Percentiles rank a stretch among this genome's conserved stretches.
Evolutionary conservation across 1,140 invertebrate genomes (phyloP).

Genomic region (Aphelinus certus): DNA sequence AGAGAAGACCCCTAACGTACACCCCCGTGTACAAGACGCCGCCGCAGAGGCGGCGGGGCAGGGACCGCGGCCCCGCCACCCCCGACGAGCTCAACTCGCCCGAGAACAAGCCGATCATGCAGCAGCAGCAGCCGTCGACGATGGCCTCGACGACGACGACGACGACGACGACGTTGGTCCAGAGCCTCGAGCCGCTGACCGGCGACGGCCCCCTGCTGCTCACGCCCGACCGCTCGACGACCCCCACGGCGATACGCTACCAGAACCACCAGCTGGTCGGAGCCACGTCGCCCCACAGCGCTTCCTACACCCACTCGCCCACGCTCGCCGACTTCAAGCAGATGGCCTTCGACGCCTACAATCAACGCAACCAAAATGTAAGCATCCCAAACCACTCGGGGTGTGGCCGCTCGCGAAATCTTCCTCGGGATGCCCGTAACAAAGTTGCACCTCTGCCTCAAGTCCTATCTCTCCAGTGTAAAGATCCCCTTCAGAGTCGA

Average conservation of each 20-base stretch:
- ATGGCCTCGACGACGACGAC: neutral
- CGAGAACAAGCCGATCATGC: constrained; percentile 57
- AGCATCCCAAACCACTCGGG: constrained; percentile 37
- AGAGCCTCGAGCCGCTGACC: constrained; percentile 18
- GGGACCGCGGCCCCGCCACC: constrained; percentile 51
- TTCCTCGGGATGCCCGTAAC: too few species aligned
- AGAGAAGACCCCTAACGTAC: constrained; percentile 67
- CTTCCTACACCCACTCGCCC: constrained; percentile 50
- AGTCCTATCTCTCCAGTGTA: too few species aligned
- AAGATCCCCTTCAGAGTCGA: too few species aligned
- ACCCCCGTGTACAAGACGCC: constrained; percentile 69
- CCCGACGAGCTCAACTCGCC: constrained; percentile 38
- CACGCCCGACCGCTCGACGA: constrained; percentile 49
- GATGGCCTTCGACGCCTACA: constrained; percentile 61
- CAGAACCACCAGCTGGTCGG: constrained; percentile 51
- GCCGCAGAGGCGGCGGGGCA: constrained; percentile 64
- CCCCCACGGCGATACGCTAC: constrained; percentile 49
- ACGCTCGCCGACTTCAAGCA: constrained; percentile 61
- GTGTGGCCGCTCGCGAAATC: too few species aligned
- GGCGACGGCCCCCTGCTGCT: neutral
- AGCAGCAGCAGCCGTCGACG: constrained; percentile 13
- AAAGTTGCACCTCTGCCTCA: too few species aligned
- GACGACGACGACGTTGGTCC: neutral
- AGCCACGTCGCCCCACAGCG: constrained; percentile 11
- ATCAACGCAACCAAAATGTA: constrained; percentile 61